Evolutionary conservation across 2,888 invertebrate genomes (phyloP).

Genomic region (Dryococelus australis): DNA sequence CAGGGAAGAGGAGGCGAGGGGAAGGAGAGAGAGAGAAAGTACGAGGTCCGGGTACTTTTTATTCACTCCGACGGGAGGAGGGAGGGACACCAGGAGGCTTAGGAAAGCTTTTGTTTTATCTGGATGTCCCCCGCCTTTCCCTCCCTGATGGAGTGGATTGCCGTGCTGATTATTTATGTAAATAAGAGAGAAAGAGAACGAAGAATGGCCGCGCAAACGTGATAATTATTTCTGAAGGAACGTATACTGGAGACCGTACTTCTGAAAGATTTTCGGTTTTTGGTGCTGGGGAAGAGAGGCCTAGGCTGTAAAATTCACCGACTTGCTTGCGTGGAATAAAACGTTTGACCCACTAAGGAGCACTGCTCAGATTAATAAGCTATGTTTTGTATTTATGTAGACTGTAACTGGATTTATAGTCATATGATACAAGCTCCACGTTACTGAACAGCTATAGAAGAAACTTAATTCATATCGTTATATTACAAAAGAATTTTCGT

Average conservation of each 20-base stretch:
- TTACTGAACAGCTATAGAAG: too few species aligned
- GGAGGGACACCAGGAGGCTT: not conserved
- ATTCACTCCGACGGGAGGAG: not conserved
- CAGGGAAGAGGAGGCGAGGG: conserved; percentile 8
- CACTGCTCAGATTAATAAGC: too few species aligned
- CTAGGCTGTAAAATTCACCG: too few species aligned
- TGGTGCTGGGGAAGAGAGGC: not conserved
- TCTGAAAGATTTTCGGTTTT: not conserved
- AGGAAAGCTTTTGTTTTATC: conserved; percentile 22
- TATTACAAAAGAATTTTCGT: too few species aligned
- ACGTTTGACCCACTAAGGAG: too few species aligned
- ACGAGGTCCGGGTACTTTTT: not conserved
- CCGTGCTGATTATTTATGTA: conserved; percentile 60
- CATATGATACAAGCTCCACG: too few species aligned
- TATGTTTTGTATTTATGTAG: too few species aligned
- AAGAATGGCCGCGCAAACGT: conserved; percentile 8
- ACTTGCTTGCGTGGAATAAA: too few species aligned
- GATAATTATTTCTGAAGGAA: conserved; percentile 16
- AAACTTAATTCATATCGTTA: too few species aligned
- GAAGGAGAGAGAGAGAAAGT: conserved; percentile 33
- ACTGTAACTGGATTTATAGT: too few species aligned
- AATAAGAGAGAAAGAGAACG: conserved; percentile 50
- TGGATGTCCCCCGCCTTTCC: not conserved
- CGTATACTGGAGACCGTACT: not conserved
- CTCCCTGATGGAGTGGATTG: conserved; percentile 45